These are phyloP conservation scores for Pluvialis apricaria DNA, from an alignment of 2,113 vertebrate genomes.

Conservation along the genomic window DNA sequence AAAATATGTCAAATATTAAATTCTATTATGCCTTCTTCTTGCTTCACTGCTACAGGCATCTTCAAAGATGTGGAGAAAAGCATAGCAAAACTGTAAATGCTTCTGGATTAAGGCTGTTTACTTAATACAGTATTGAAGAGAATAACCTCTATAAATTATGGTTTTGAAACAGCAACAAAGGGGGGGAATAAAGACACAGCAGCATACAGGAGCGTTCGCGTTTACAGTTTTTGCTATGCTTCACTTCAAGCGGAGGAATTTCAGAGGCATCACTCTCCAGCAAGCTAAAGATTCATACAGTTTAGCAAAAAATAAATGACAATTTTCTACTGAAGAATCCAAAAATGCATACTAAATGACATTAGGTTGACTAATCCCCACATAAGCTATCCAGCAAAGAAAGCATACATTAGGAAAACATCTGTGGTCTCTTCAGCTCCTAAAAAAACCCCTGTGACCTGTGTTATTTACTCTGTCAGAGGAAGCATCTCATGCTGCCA, in stretches of 20 bases:
- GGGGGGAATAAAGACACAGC: background rate
- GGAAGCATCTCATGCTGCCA: background rate
- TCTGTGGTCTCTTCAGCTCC: background rate
- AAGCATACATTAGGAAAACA: background rate
- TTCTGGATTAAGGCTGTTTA: conserved; percentile 12
- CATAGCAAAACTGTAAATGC: background rate
- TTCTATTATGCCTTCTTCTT: background rate
- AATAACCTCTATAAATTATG: background rate
- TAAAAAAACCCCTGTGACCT: background rate
- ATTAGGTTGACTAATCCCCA: background rate
- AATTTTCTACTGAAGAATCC: background rate
- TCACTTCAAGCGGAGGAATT: background rate
- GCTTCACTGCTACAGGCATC: background rate
- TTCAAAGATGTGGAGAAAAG: background rate
- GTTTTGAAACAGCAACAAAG: conserved; percentile 6
- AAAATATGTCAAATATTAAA: conserved; percentile 17
- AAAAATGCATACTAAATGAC: background rate
- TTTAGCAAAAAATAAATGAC: background rate
- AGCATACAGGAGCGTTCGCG: background rate
- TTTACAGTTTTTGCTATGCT: background rate
- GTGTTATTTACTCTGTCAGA: background rate
- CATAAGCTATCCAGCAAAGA: background rate
- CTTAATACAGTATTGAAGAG: background rate
- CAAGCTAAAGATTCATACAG: background rate
- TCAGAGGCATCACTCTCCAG: background rate